Percentiles rank a stretch among this genome's conserved stretches.
These are phyloP conservation scores for Cataglyphis albicans DNA, from an alignment of 2,888 invertebrate genomes.

Conservation along the genomic window DNA sequence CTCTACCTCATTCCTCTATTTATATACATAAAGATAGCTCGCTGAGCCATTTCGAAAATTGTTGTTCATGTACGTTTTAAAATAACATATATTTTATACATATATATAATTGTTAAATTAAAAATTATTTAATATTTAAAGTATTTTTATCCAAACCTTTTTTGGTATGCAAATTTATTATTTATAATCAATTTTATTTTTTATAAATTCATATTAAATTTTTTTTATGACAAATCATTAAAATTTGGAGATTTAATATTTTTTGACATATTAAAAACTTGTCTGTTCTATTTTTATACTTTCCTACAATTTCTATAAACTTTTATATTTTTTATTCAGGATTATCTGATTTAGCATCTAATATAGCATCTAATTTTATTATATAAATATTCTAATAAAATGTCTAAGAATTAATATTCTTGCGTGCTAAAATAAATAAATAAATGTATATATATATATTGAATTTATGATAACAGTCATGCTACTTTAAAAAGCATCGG, in stretches of 20 bases:
- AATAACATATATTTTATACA: neutral
- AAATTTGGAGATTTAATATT: neutral
- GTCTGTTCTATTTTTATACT: no score
- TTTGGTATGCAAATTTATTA: neutral
- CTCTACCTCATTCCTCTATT: neutral
- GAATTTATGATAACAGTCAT: neutral
- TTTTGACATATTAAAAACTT: neutral
- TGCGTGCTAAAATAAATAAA: neutral
- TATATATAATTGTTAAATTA: slow-evolving; percentile 2
- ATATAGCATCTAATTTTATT: neutral
- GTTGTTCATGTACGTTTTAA: neutral
- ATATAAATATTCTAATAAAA: neutral
- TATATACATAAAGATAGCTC: neutral
- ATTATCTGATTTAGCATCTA: neutral
- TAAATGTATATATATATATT: neutral
- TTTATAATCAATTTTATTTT: slow-evolving; percentile 19
- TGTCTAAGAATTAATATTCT: neutral
- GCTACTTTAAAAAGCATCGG: neutral
- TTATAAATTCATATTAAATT: neutral
- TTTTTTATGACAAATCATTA: neutral
- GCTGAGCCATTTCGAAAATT: slow-evolving; percentile 24
- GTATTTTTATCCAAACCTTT: neutral
- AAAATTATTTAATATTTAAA: slow-evolving; percentile 20
- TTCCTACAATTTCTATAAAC: neutral
- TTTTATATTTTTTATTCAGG: neutral